phyloP scores from a whole-genome alignment of 2,113 vertebrate genomes.

The Uropsilus gracilis region DNA sequence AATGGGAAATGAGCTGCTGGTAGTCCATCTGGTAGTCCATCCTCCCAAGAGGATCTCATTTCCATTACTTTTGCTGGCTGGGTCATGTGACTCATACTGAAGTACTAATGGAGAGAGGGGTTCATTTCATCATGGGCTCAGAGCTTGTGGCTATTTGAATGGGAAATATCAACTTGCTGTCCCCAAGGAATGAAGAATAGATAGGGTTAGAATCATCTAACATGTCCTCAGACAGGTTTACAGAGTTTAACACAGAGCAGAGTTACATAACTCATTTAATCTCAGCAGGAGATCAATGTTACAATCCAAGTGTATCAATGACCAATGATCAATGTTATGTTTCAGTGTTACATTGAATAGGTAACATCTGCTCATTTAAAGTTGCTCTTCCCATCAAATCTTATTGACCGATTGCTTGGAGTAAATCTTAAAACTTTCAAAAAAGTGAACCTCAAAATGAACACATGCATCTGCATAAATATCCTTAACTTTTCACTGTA shows the following conservation, averaged over 20 bases:
- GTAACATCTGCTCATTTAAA: slow-evolving; percentile 65
- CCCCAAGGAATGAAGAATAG: not conserved
- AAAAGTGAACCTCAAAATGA: not conserved
- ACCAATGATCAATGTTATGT: no score
- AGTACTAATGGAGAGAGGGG: not conserved
- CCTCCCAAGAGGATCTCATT: not conserved
- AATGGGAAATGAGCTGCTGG: slow-evolving; percentile 3
- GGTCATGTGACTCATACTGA: not conserved
- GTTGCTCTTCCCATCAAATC: slow-evolving; percentile 12
- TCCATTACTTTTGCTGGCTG: not conserved
- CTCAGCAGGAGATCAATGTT: slow-evolving; percentile 49
- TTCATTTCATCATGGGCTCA: not conserved
- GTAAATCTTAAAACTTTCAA: slow-evolving; percentile 38
- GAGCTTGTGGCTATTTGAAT: not conserved
- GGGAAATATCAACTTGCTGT: not conserved
- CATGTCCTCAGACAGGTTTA: not conserved
- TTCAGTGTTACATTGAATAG: no score
- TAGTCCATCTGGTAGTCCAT: not conserved
- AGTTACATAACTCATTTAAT: slow-evolving; percentile 42
- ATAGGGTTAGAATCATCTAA: slow-evolving; percentile 28
- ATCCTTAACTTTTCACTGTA: not conserved
- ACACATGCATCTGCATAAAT: not conserved
- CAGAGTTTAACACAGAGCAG: not conserved
- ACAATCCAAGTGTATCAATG: no score
- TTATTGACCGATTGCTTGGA: slow-evolving; percentile 39